Evolutionary conservation across 2,888 invertebrate genomes (phyloP).

Genomic region (Lutraria lutraria): DNA sequence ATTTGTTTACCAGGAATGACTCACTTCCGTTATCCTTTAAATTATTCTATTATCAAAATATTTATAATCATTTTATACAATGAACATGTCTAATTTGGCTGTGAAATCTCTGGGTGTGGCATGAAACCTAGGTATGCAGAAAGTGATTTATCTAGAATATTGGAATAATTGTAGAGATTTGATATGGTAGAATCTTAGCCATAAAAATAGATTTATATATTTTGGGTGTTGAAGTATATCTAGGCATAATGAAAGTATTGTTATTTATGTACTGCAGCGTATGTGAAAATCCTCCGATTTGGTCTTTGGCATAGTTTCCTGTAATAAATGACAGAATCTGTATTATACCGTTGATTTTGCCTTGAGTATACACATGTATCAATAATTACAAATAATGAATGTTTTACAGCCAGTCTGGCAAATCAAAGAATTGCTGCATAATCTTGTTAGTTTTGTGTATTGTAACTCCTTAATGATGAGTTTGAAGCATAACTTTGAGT

Average conservation of each 20-base stretch:
- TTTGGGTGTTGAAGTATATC: conserved; percentile 13
- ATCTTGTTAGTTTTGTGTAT: no score
- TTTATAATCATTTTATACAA: conserved; percentile 9
- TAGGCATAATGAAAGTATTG: not conserved
- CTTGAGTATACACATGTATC: not conserved
- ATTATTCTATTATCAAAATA: conserved; percentile 2
- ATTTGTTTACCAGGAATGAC: not conserved
- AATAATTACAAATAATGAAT: not conserved
- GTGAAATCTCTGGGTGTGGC: not conserved
- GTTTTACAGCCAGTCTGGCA: no score
- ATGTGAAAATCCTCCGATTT: not conserved
- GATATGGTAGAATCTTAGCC: not conserved
- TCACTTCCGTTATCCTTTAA: not conserved
- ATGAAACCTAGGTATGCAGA: not conserved
- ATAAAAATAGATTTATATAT: not conserved
- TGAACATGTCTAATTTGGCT: not conserved
- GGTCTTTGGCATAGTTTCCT: not conserved
- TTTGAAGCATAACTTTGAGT: no score
- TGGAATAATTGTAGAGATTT: not conserved
- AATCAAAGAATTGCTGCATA: no score
- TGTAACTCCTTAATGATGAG: no score
- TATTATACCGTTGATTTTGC: not conserved
- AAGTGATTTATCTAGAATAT: not conserved
- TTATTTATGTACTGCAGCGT: not conserved
- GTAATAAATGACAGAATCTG: not conserved